These are phyloP conservation scores for Moxostoma hubbsi DNA, from an alignment of 2,797 vertebrate genomes.

Conservation along the genomic window DNA sequence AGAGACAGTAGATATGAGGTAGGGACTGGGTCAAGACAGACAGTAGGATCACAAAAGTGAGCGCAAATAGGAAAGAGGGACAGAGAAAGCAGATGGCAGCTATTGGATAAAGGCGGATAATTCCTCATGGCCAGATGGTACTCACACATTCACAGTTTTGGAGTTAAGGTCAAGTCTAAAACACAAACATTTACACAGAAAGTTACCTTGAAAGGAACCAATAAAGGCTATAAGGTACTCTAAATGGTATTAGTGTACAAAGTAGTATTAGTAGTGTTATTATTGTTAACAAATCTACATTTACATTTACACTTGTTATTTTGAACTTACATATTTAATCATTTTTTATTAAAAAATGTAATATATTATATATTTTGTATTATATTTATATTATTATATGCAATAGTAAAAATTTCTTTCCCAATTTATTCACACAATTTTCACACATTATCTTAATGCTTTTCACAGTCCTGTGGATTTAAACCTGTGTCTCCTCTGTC, in stretches of 20 bases:
- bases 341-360: too few relatives aligned
- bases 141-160: constrained; percentile 58
- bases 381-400: too few relatives aligned
- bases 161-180: constrained; percentile 45
- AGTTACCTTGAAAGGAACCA: constrained; percentile 20
- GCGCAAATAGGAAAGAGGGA: background rate
- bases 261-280: background rate
- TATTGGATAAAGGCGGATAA: constrained; percentile 51
- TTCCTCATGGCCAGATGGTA: constrained; percentile 61
- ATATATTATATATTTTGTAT: too few relatives aligned
- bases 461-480: too few relatives aligned
- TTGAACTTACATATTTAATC: too few relatives aligned
- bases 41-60: constrained; percentile 17
- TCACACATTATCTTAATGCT: too few relatives aligned
- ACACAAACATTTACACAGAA: constrained; percentile 21
- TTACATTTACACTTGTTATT: too few relatives aligned
- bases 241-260: constrained; percentile 15
- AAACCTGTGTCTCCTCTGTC: too few relatives aligned
- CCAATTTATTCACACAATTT: too few relatives aligned
- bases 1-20: constrained; percentile 10
- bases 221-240: constrained; percentile 14
- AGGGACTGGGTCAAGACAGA: constrained; percentile 1
- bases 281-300: too few relatives aligned
- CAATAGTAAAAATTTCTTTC: too few relatives aligned
- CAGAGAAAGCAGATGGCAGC: constrained; percentile 42